Evolutionary conservation across 2,888 invertebrate genomes (phyloP), one percentile per base, ranked within the genome.

Genomic region (Andrena hattorfiana): DNA sequence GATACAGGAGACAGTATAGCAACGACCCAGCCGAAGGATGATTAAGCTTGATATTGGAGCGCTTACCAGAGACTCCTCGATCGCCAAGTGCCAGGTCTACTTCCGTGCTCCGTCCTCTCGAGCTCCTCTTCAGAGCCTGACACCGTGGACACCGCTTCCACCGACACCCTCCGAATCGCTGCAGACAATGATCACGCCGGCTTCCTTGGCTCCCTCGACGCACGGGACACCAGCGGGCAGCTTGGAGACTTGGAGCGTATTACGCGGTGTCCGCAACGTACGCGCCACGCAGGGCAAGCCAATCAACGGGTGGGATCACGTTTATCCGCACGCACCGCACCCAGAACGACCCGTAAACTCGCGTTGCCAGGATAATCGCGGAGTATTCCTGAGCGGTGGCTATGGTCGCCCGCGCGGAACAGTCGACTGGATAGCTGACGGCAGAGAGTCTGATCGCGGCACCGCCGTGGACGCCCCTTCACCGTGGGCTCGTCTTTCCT

Each of bases 241-340:
- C 35, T 35, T 10, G 42, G 16, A 42, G 13, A 42, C 16, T 16
- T 1, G 42, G 5, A 42, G 42, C 42, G 4, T 16, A 42, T 42
- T 42, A 42, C 16, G 42, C 16, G 42, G 42, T 5, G 42, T 10
- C 26, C 68, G 74, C 67, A 56, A 79, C 60, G 60, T 7, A 67
- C 80, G n/a, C 60, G 81, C 66, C n/a, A 68, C 51, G 64, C 71
- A 49, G 16, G 48, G 68, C 71, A 23, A 5, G 48, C 48, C 23
- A 8, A 23, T 59, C 20, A 30, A 54, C 28, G 16, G 32, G 13
- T 26, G 51, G 42, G n/a, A 51, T 73, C 67, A 66, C 70, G 66
- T 70, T 49, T 26, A 26, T 23, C 51, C 42, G n/a, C 78, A 51
- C 28, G 62, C 77, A 71, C 54, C 23, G 10, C 20, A 20, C 23